Percentiles rank a stretch among this genome's conserved stretches.
phyloP scores from a whole-genome alignment of 2,113 vertebrate genomes.

The Embiotoca jacksoni region DNA sequence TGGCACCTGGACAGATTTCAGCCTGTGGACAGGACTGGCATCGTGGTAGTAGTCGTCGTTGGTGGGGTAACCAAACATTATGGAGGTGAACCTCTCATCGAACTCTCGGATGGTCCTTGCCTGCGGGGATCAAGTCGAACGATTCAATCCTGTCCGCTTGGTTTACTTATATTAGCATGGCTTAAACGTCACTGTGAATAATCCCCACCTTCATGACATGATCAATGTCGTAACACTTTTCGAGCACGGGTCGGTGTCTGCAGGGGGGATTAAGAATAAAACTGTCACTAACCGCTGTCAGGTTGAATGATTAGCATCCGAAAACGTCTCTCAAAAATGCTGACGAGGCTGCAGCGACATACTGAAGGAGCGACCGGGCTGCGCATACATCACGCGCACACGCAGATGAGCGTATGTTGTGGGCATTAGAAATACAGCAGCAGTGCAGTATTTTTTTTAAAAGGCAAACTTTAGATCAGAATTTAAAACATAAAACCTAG shows the following conservation, averaged over 20 bases:
- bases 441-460: no score
- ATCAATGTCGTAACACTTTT: conserved; percentile 95
- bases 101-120: conserved; percentile 97
- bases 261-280: conserved; percentile 57
- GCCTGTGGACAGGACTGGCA: conserved; percentile 91
- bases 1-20: conserved; percentile 95
- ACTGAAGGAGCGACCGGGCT: background rate
- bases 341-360: conserved; percentile 25
- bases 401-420: background rate
- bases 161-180: conserved; percentile 11
- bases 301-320: conserved; percentile 30
- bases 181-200: conserved; percentile 13
- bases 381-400: background rate
- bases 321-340: conserved; percentile 23
- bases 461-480: background rate
- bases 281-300: conserved; percentile 25
- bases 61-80: conserved; percentile 96
- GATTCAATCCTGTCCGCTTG: background rate
- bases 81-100: conserved; percentile 95
- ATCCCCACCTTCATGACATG: conserved; percentile 95
- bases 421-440: background rate
- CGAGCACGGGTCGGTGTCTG: conserved; percentile 94
- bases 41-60: conserved; percentile 97
- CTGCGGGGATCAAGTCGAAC: conserved; percentile 73
- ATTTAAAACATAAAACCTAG: conserved; percentile 5